Conservation (phyloP, 2,797 vertebrate species). For the Podarcis siculus region DNA sequence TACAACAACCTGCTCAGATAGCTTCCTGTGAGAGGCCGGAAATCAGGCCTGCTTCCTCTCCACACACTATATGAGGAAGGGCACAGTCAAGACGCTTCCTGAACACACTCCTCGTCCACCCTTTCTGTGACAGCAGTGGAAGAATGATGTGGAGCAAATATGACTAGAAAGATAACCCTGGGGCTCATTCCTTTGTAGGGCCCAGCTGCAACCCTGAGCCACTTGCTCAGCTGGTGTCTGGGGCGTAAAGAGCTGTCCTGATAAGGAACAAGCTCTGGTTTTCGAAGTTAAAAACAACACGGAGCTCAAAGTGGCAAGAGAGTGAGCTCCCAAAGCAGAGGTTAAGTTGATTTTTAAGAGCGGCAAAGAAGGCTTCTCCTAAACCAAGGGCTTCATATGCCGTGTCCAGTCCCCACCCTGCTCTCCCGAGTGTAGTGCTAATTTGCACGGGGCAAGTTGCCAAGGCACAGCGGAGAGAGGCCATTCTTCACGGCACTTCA, state of each 20-base stretch:
- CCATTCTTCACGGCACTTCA: conserved; percentile 59
- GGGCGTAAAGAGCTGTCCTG: conserved; percentile 74
- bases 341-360: conserved; percentile 72
- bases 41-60: conserved; percentile 80
- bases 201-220: conserved; percentile 76
- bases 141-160: conserved; percentile 81
- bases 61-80: conserved; percentile 80
- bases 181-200: conserved; percentile 81
- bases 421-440: conserved; percentile 71
- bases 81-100: conserved; percentile 81
- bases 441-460: conserved; percentile 79
- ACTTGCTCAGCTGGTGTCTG: conserved; percentile 55
- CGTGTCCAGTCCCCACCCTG: conserved; percentile 74
- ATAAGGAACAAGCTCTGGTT: conserved; percentile 83
- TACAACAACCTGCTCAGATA: conserved; percentile 78
- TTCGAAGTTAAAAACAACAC: conserved; percentile 71
- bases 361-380: conserved; percentile 59
- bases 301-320: conserved; percentile 70
- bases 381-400: conserved; percentile 62
- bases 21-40: conserved; percentile 82
- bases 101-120: conserved; percentile 83
- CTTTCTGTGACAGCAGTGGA: conserved; percentile 80
- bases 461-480: conserved; percentile 70
- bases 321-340: conserved; percentile 64
- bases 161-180: conserved; percentile 79